Evolutionary conservation across 1,140 invertebrate genomes (phyloP).

Genomic region (Aphidius ervi): DNA sequence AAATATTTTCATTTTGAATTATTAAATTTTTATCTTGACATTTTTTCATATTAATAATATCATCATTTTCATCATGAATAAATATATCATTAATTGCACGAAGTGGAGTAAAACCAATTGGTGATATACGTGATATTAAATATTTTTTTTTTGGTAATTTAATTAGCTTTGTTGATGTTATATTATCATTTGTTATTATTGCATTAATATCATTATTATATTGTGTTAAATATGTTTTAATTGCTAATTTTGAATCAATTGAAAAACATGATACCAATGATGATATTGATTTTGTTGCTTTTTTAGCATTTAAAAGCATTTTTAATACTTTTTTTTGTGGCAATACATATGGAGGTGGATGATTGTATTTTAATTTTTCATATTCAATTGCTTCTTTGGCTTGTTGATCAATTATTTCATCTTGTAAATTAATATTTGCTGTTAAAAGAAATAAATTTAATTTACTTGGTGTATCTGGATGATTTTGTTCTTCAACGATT

Average conservation of each 20-base stretch:
- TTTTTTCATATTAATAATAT: constrained; percentile 21
- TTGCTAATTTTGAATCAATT: constrained; percentile 41
- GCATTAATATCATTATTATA: background rate
- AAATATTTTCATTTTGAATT: background rate
- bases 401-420: constrained; percentile 21
- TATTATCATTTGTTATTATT: constrained; percentile 11
- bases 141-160: constrained; percentile 37
- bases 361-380: constrained; percentile 41
- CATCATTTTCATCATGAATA: constrained; percentile 31
- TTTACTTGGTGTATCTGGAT: constrained; percentile 34
- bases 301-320: constrained; percentile 41
- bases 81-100: constrained; percentile 41
- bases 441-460: constrained; percentile 44
- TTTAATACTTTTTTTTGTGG: constrained; percentile 36
- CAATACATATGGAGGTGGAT: constrained; percentile 40
- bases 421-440: constrained; percentile 31
- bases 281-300: constrained; percentile 41
- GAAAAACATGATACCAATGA: constrained; percentile 49
- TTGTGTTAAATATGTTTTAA: constrained; percentile 30
- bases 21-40: constrained; percentile 6
- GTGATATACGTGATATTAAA: constrained; percentile 33
- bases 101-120: constrained; percentile 37
- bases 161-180: constrained; percentile 33
- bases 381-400: constrained; percentile 29
- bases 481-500: constrained; percentile 29